Base-by-base conservation (phyloP, 1,140 invertebrate species). In the Calycopis cecrops region DNA sequence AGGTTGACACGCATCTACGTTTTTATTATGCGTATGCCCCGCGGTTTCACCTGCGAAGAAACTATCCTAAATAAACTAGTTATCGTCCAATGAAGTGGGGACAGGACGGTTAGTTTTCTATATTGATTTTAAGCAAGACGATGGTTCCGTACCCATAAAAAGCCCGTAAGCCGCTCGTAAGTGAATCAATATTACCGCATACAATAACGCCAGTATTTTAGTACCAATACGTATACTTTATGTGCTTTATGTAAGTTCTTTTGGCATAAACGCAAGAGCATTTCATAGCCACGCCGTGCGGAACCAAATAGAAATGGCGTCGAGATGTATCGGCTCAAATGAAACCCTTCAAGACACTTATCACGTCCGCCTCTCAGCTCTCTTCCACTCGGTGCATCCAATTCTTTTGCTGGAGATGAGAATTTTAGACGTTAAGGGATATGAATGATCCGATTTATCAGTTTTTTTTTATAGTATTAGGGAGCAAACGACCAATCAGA, bases 291-390 rank as follows among this genome's bases (percentile, higher is more conserved):
- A 57, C 55, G 51, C 61, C 65, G 65, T 67, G 53, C 59, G 57
- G 56, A 55, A 60, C 51, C 50, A 59, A 67, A 67, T 62, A 57
- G 62, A 63, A 67, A 63, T 63, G 52, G 57, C 49, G 57, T 38
- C 51, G 54, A 57, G 52, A 53, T 59, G 57, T 60, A 56, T 56
- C 42, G 61, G 54, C 35, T 61, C 12, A 54, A 63, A 64, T 67
- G 59, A 64, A 67, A 67, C 65, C 65, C 65, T 67, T 64, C 62
- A 60, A 67, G 63, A 67, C 62, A 67, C 62, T 62, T 67, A 62
- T 67, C 65, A 67, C 65, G 65, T 64, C 56, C 62, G 48, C 48
- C 56, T 57, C 56, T 60, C 62, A 53, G 57, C 55, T 49, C 42
- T 67, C 59, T 63, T 67, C 59, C 53, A 59, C 54, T 59, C 61